These are phyloP conservation scores for Tiaroga cobitis DNA, from an alignment of 2,797 vertebrate species.

Conservation along the genomic window DNA sequence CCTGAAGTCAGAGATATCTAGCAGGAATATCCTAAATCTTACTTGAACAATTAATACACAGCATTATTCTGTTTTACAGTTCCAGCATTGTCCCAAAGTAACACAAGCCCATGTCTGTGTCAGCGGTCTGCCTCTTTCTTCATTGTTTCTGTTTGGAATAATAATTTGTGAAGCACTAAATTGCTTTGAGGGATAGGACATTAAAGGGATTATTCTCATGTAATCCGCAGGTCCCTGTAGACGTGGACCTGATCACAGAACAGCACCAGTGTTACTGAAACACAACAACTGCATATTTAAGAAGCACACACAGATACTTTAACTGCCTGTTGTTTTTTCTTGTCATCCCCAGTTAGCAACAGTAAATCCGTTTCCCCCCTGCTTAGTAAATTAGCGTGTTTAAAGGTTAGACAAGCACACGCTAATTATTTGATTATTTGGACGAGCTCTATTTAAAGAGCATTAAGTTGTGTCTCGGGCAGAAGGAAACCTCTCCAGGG, in stretches of 20 bases:
- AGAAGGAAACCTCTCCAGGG: conserved; percentile 5
- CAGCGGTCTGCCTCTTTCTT: conserved; percentile 81
- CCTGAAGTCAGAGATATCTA: background rate
- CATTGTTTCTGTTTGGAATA: conserved; percentile 86
- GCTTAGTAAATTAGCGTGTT: conserved; percentile 72
- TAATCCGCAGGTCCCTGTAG: conserved; percentile 90
- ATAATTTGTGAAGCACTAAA: conserved; percentile 91
- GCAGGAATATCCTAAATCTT: background rate
- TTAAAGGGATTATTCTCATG: conserved; percentile 95
- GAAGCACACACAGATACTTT: conserved; percentile 36
- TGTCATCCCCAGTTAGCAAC: conserved; percentile 73
- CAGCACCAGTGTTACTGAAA: conserved; percentile 51
- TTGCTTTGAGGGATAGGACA: conserved; percentile 90
- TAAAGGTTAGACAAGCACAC: conserved; percentile 69
- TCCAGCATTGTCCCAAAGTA: conserved; percentile 14
- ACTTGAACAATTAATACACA: background rate
- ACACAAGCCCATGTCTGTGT: conserved; percentile 4
- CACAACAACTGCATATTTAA: conserved; percentile 56
- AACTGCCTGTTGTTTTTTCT: conserved; percentile 57
- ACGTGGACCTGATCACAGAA: conserved; percentile 78
- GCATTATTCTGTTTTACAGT: background rate
- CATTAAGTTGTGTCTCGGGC: conserved; percentile 41
- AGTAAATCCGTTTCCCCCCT: conserved; percentile 68
- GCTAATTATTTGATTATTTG: conserved; percentile 61
- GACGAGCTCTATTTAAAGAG: conserved; percentile 54